A percentile compares a stretch with the other conserved stretches of the same genome.
Evolutionary conservation across 2,113 vertebrate genomes (phyloP).

Genomic region (Daboia siamensis): DNA sequence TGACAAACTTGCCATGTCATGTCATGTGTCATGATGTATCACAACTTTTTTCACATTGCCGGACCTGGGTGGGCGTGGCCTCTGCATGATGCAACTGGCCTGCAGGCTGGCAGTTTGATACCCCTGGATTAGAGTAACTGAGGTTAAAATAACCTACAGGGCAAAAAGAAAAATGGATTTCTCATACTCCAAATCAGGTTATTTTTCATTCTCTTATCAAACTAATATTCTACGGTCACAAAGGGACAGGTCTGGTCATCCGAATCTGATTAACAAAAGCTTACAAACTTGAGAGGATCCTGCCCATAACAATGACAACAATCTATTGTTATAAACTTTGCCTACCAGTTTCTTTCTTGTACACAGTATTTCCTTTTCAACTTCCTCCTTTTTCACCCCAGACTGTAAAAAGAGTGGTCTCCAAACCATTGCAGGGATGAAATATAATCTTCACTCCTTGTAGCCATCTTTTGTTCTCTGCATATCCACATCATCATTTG

Average conservation of each 20-base stretch:
- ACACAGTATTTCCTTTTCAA: no score
- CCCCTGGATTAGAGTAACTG: not conserved
- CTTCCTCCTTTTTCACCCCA: no score
- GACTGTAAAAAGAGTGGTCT: no score
- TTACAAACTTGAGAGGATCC: not conserved
- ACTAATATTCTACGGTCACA: not conserved
- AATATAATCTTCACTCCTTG: not conserved
- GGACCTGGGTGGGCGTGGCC: no score
- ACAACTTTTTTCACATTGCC: no score
- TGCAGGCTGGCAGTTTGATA: no score
- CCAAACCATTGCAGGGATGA: not conserved
- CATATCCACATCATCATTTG: not conserved
- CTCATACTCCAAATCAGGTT: not conserved
- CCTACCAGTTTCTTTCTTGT: not conserved
- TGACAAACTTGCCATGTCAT: no score
- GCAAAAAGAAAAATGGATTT: not conserved
- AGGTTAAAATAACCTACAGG: not conserved
- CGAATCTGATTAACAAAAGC: not conserved
- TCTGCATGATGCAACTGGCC: no score
- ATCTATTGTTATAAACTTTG: not conserved
- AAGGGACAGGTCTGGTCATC: not conserved
- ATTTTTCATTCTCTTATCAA: not conserved
- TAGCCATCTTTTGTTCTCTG: not conserved
- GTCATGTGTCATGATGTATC: no score
- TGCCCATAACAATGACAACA: not conserved